Conservation (phyloP, 2,888 invertebrate species). For the Acanthosepion pharaonis region DNA sequence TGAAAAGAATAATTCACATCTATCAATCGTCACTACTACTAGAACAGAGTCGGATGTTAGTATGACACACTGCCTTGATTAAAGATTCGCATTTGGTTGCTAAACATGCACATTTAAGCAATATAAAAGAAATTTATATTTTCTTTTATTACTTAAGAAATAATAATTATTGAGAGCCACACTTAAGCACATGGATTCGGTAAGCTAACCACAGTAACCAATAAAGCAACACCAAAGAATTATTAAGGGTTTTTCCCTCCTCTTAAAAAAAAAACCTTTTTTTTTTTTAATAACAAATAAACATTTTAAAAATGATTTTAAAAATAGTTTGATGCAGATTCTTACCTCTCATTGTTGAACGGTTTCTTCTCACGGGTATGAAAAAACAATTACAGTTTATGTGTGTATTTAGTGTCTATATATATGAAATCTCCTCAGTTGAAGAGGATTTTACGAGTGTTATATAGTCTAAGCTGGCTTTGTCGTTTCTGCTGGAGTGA, state of each 20-base stretch:
- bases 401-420: not conserved
- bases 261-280: too few species aligned
- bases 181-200: not conserved
- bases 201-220: not conserved
- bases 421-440: not conserved
- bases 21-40: not conserved
- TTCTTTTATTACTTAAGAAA: not conserved
- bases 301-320: not conserved
- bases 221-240: too few species aligned
- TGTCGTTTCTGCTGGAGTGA: not conserved
- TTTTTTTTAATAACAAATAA: not conserved
- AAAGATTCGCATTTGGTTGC: not conserved
- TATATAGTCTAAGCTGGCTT: not conserved
- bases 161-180: not conserved
- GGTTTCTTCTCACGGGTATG: not conserved
- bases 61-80: not conserved
- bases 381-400: not conserved
- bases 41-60: not conserved
- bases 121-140: not conserved
- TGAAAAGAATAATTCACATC: not conserved
- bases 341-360: constrained; percentile 11
- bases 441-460: not conserved
- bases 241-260: too few species aligned
- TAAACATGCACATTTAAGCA: not conserved
- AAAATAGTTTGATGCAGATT: not conserved